Conservation (phyloP, 2,113 vertebrate species). For the Phaethornis superciliosus region DNA sequence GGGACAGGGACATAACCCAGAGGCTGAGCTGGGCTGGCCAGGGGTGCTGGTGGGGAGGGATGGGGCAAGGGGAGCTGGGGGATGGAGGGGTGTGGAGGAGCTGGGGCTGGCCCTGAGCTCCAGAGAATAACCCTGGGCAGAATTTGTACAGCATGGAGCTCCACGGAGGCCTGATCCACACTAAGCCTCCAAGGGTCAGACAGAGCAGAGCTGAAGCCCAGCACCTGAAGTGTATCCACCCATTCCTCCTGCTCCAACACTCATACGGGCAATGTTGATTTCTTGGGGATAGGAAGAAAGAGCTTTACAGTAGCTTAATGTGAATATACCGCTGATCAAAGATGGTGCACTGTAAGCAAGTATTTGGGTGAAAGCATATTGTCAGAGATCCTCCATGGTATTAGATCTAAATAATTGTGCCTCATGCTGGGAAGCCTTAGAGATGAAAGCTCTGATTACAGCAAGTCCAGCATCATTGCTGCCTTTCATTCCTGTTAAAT, state of each 20-base stretch:
- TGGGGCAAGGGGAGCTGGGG: no score
- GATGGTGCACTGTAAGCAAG: not conserved
- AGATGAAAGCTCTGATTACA: slow-evolving; percentile 41
- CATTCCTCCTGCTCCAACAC: not conserved
- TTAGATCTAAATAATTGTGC: slow-evolving; percentile 22
- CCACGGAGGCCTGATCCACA: fast-evolving
- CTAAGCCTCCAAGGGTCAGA: not conserved
- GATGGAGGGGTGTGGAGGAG: no score
- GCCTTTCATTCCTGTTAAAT: slow-evolving; percentile 55
- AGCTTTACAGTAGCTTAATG: slow-evolving; percentile 39
- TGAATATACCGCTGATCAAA: slow-evolving; percentile 48
- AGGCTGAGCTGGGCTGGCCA: no score
- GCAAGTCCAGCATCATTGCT: not conserved
- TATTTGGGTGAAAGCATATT: not conserved
- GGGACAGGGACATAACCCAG: not conserved
- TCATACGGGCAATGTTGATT: slow-evolving; percentile 42
- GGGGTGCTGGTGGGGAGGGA: no score
- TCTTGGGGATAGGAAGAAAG: slow-evolving; percentile 15
- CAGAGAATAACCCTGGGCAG: not conserved
- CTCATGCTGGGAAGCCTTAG: slow-evolving; percentile 39
- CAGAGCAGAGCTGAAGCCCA: not conserved
- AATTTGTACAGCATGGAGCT: not conserved
- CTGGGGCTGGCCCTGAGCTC: not conserved
- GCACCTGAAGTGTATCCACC: not conserved
- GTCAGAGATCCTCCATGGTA: slow-evolving; percentile 10